Base-by-base conservation (phyloP, 2,888 invertebrate genomes). In the Autographa pulchrina region DNA sequence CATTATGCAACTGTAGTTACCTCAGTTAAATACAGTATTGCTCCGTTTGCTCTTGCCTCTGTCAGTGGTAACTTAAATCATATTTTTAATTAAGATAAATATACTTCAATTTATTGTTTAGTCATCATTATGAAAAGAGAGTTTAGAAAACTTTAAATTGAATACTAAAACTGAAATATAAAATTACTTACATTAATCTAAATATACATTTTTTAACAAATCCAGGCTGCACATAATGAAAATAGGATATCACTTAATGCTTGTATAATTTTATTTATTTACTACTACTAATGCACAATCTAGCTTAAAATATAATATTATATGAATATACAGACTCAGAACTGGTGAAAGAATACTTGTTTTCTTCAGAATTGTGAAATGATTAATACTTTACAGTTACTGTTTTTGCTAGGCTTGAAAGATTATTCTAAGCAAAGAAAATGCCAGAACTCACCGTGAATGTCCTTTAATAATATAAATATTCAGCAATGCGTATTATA, bases 1-100 rank as follows among this genome's bases (percentile, higher is more conserved):
- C 96, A 96, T 96, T 43, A 59, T 84, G 3, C 0, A 9, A 2
- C 13, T 13, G 13, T 20, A 41, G 2, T 58, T 43, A 16, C 5
- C n/a, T 60, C 18, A 20, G 5, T 41, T 25, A 0, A 9, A 20
- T 25, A 16, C 25, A 25, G 25, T 20, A 8, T n/a, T 48, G n/a
- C n/a, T 48, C n/a, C n/a, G n/a, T n/a, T n/a, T 48, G 48, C 5
- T 48, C 5, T 6, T 48, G n/a, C 7, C 7, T 8, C n/a, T 16
- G n/a, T n/a, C n/a, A n/a, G 6, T 7, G n/a, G n/a, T n/a, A 6
- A 16, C 48, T 48, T 6, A 48, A 48, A 48, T 43, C n/a, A 48
- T 7, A n/a, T n/a, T n/a, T 48, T 48, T 6, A 48, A 48, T 6
- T n/a, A 48, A 48, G n/a, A 1, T n/a, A n/a, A 48, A 38, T 11